Evolutionary conservation across 2,888 invertebrate genomes (phyloP), one percentile per base, ranked within the genome.

Genomic region (Chelonus formosanus): DNA sequence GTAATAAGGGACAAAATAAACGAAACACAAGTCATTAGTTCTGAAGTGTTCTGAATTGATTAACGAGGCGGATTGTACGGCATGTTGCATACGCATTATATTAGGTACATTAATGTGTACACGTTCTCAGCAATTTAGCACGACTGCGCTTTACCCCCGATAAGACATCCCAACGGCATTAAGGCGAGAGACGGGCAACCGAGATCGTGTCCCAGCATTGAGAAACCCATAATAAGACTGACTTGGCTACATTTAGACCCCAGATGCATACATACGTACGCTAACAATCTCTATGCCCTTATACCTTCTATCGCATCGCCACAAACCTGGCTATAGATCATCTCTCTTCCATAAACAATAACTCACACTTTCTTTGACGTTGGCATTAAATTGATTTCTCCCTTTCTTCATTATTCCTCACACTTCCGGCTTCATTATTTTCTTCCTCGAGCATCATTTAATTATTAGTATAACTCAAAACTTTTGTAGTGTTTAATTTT

Each of bases 301-400:
- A 40, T 40, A 40, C 40, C 40, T 40, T 40, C 40, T 40, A 40
- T 40, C 40, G 40, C 40, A 40, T 40, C 40, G 40, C 34, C 52
- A 52, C 78, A 79, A 77, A 74, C 77, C 72, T 73, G 76, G 74
- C 78, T 74, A 80, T 82, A 78, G 77, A 82, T 82, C 80, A 81
- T 78, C 76, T 73, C 70, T 70, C 74, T 73, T 74, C 74, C 77
- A 80, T 79, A 80, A 82, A 80, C 80, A 79, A 81, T 81, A 81
- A 81, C 78, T 80, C 76, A 77, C 77, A 77, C 77, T 76, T 76
- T 8, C 31, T 52, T 52, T 52, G 32, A 52, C 32, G 52, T 32
- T 4, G 8, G 31, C 52, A 52, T 40, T 40, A 40, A 40, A 40
- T 40, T 40, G 40, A 40, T 40, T 40, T 40, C 40, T 40, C 40